These are phyloP conservation scores for Rhinella marina DNA, from an alignment of 2,797 vertebrate genomes.

Conservation along the genomic window DNA sequence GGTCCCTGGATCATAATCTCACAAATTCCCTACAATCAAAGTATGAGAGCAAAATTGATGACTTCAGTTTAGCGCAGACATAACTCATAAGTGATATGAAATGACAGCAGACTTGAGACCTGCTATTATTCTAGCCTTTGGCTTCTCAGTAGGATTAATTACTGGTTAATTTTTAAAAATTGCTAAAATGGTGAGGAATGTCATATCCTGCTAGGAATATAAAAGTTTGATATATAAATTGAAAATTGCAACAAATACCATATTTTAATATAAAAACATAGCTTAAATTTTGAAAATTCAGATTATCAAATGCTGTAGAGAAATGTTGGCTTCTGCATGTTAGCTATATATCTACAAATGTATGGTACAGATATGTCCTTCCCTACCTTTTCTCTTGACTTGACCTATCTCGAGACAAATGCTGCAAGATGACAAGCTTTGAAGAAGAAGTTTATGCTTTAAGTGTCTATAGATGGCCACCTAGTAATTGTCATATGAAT, in stretches of 20 bases:
- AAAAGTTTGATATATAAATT: not conserved
- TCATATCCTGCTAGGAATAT: not conserved
- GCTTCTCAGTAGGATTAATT: conserved; percentile 46
- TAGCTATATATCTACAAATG: too few relatives aligned
- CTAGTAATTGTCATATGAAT: too few relatives aligned
- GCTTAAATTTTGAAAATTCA: too few relatives aligned
- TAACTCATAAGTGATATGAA: not conserved
- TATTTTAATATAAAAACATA: too few relatives aligned
- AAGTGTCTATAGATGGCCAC: too few relatives aligned
- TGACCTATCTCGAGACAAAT: too few relatives aligned
- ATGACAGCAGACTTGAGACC: conserved; percentile 35
- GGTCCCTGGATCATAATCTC: conserved; percentile 30
- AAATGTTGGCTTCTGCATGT: too few relatives aligned
- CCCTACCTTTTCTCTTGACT: too few relatives aligned
- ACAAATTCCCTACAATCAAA: conserved; percentile 28
- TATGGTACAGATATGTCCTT: too few relatives aligned
- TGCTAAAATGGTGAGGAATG: not conserved
- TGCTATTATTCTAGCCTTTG: conserved; percentile 42
- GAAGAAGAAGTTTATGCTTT: too few relatives aligned
- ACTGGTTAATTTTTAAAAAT: conserved; percentile 3
- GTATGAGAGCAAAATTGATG: conserved; percentile 29
- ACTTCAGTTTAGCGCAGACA: conserved; percentile 18
- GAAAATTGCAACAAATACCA: not conserved
- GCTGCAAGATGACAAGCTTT: too few relatives aligned
- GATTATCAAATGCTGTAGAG: too few relatives aligned